phyloP scores from a whole-genome alignment of 1,140 invertebrate genomes.

The Magallana ariakensis region DNA sequence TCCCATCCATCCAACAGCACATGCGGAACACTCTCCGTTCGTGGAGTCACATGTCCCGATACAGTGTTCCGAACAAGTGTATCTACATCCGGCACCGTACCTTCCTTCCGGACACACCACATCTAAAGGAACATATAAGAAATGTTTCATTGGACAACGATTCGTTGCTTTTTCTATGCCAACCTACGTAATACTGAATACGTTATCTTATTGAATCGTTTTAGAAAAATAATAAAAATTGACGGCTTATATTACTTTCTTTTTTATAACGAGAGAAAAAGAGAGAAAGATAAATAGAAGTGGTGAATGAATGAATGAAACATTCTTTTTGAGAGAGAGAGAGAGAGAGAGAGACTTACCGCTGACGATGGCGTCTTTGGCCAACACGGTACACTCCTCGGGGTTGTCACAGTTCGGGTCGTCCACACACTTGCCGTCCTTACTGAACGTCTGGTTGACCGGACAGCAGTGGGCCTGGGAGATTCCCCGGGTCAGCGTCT shows the following conservation, averaged over 20 bases:
- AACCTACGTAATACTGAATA: too few relatives aligned
- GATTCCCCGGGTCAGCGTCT: background rate
- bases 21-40: background rate
- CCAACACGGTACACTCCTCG: background rate
- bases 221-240: too few relatives aligned
- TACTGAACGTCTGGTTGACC: background rate
- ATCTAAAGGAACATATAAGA: background rate
- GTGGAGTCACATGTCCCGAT: background rate
- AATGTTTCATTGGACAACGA: too few relatives aligned
- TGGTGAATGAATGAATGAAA: too few relatives aligned
- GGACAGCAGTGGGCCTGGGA: slow-evolving; percentile 11
- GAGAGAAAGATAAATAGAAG: too few relatives aligned
- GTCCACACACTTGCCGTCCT: background rate
- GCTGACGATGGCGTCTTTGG: background rate
- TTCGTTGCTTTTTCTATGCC: too few relatives aligned
- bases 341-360: background rate
- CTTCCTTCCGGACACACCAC: background rate
- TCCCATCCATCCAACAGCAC: slow-evolving; percentile 9
- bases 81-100: background rate
- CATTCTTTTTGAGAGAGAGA: too few relatives aligned
- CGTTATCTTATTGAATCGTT: too few relatives aligned
- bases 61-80: background rate
- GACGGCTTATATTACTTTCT: too few relatives aligned
- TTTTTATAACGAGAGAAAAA: too few relatives aligned
- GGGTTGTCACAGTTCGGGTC: background rate